Conservation (phyloP, 2,888 invertebrate species). For the Thereva nobilitata region DNA sequence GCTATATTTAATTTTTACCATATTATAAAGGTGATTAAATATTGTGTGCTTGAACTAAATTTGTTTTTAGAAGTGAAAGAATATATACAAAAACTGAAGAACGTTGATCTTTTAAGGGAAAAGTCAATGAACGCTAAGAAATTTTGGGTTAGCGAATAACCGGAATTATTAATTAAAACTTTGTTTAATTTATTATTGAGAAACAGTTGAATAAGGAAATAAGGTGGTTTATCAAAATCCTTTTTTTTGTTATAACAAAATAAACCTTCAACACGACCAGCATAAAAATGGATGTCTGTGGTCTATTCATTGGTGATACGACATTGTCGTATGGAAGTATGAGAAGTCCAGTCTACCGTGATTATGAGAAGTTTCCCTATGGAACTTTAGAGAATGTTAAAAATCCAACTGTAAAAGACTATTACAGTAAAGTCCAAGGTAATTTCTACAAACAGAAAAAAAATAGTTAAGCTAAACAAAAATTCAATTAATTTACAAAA, state of each 20-base stretch:
- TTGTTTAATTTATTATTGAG: background rate
- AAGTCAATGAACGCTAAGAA: conserved; percentile 29
- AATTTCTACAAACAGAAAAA: conserved; percentile 29
- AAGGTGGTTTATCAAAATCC: conserved; percentile 31
- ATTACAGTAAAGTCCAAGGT: conserved; percentile 57
- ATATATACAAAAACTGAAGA: conserved; percentile 2
- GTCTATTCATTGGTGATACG: conserved; percentile 62
- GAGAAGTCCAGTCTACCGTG: conserved; percentile 59
- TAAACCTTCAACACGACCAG: conserved; percentile 14
- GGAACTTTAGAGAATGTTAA: conserved; percentile 52
- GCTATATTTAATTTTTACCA: too few relatives aligned
- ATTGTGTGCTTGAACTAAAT: too few relatives aligned
- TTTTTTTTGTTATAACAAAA: conserved; percentile 13
- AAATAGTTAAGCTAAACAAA: background rate
- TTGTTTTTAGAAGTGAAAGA: too few relatives aligned
- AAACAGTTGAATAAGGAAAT: background rate
- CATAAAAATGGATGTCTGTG: conserved; percentile 60
- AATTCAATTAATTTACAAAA: background rate
- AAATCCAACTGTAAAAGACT: conserved; percentile 51
- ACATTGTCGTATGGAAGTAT: conserved; percentile 60
- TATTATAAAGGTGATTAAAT: too few relatives aligned
- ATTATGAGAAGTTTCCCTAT: conserved; percentile 61
- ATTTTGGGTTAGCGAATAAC: background rate
- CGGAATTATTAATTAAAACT: background rate
- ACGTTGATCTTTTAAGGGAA: conserved; percentile 19